Conservation (phyloP, 2,888 invertebrate genomes). For the Torymus tubicola region DNA sequence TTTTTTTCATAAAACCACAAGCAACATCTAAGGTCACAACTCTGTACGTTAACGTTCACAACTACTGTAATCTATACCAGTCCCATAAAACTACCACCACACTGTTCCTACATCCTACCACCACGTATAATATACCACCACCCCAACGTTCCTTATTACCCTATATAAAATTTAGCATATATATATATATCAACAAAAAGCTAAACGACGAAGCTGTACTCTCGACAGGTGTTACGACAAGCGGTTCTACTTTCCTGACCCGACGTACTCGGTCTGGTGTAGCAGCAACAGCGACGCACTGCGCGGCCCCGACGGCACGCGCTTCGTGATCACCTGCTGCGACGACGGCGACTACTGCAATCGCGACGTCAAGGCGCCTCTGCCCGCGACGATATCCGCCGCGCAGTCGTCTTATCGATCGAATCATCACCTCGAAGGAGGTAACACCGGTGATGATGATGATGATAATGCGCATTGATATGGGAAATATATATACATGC, state of each 20-base stretch:
- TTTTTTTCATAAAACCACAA: no score
- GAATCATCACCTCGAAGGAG: conserved; percentile 69
- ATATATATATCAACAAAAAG: not conserved
- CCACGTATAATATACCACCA: no score
- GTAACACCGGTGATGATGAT: conserved; percentile 62
- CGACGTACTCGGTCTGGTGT: conserved; percentile 73
- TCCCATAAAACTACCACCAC: no score
- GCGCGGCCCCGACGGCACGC: conserved; percentile 77
- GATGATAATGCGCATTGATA: no score
- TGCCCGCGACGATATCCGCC: conserved; percentile 66
- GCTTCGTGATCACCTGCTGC: conserved; percentile 89
- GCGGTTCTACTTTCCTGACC: conserved; percentile 72
- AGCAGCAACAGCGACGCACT: conserved; percentile 68
- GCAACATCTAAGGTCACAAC: no score
- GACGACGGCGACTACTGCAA: conserved; percentile 86
- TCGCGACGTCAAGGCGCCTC: conserved; percentile 81
- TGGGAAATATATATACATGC: no score
- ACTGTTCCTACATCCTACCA: no score
- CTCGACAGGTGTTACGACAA: conserved; percentile 75
- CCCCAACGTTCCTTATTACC: not conserved
- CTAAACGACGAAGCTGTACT: conserved; percentile 57
- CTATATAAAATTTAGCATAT: not conserved
- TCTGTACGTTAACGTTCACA: no score
- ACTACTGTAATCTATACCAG: no score
- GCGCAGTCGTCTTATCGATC: conserved; percentile 68